Evolutionary conservation across 2,113 vertebrate species (phyloP), one percentile per base, ranked within the genome.

Genomic region (Atractosteus spatula): DNA sequence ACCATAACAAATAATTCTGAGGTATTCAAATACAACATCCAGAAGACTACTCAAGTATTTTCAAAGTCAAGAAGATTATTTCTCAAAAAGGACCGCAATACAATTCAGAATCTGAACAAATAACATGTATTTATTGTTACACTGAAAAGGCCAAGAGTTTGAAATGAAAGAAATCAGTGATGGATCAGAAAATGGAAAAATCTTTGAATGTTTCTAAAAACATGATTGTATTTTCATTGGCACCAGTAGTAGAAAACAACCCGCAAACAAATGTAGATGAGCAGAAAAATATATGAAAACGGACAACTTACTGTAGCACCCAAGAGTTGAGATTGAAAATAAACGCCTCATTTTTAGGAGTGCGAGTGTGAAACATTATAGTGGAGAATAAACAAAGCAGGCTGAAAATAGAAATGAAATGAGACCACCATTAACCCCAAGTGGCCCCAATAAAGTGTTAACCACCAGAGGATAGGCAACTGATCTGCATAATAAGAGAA

Each of bases 401-500:
- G 41, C 42, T 14, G 47, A 64, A 56, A 69, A 56, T 68, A 42
- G 51, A 69, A 69, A 55, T 17, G 61, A 68, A 63, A 55, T 3
- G 51, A 44, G 42, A 55, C 45, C 51, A 45, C 47, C 61, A 65
- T 74, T 74, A 65, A 74, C 68, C 73, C 61, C 41, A 41, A 5
- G 47, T 47, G 73, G 62, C 61, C 67, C 10, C 42, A 63, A 64
- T 70, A 47, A 41, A 56, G 47, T 51, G n/a, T 42, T 71, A 71
- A 29, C 47, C 70, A 65, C 45, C 57, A 5, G 16, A 55, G 62
- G 68, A 55, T 29, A 16, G 44, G 55, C 56, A 6, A 13, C 73
- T 74, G 67, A 74, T 74, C 61, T 74, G 51, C 67, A 70, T 74
- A 74, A 69, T 70, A 69, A 74, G 68, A 63, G 55, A 43, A 7